Conservation (phyloP, 2,888 invertebrate genomes). For the Drosophila lacicola region DNA sequence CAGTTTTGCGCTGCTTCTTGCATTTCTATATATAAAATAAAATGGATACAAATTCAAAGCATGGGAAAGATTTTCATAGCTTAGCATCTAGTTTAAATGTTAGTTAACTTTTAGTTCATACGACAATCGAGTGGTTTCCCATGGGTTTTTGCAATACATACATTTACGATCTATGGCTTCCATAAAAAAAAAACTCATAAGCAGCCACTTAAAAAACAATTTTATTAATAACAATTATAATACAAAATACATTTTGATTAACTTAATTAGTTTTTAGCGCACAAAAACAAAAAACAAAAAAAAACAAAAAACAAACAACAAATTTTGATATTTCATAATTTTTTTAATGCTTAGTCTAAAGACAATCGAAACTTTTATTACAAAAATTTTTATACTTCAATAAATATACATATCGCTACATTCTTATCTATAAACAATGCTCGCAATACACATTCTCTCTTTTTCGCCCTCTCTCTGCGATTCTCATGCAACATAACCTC, state of each 20-base stretch:
- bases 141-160: conserved; percentile 59
- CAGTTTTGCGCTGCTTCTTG: conserved; percentile 60
- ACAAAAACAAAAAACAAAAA: conserved; percentile 26
- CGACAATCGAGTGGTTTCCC: conserved; percentile 69
- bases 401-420: conserved; percentile 63
- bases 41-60: conserved; percentile 28
- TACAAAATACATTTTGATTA: conserved; percentile 43
- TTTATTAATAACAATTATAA: conserved; percentile 22
- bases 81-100: conserved; percentile 56
- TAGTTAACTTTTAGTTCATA: conserved; percentile 54
- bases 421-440: conserved; percentile 46
- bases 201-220: conserved; percentile 58
- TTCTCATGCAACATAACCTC: conserved; percentile 8
- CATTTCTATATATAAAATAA: conserved; percentile 5
- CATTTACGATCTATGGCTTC: conserved; percentile 56
- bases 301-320: conserved; percentile 1
- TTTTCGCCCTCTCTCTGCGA: conserved; percentile 6
- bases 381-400: conserved; percentile 70
- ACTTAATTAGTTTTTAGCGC: conserved; percentile 58
- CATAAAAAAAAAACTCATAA: conserved; percentile 56
- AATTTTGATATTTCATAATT: conserved; percentile 67
- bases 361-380: conserved; percentile 58
- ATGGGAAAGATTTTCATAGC: conserved; percentile 69
- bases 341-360: conserved; percentile 49
- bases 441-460: conserved; percentile 13